A percentile compares a stretch with the other conserved stretches of the same genome.
phyloP scores from a whole-genome alignment of 2,888 invertebrate species.

The Drosophila limbata region DNA sequence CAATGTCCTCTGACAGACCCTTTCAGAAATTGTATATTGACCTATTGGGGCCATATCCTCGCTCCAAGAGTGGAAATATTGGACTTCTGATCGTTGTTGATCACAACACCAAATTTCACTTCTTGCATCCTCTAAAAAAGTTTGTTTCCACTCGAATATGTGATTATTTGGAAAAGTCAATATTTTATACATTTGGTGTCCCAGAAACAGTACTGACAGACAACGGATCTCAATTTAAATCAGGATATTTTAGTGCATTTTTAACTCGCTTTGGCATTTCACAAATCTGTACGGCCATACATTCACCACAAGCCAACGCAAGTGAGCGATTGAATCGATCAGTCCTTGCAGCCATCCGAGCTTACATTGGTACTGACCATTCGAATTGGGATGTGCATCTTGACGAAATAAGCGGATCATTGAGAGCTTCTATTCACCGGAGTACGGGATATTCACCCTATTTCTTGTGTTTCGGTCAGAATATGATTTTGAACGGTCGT shows the following conservation, averaged over 20 bases:
- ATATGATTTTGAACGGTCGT: background rate
- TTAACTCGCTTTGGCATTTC: background rate
- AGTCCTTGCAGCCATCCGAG: background rate
- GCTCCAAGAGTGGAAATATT: background rate
- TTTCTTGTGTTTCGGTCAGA: conserved; percentile 4
- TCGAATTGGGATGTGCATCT: background rate
- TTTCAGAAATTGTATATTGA: conserved; percentile 8
- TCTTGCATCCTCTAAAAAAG: background rate
- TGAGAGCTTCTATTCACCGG: background rate
- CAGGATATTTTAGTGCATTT: background rate
- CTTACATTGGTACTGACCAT: conserved; percentile 4
- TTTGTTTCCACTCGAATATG: background rate
- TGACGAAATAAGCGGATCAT: background rate
- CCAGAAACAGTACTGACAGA: background rate
- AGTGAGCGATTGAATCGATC: background rate
- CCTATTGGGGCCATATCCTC: conserved; percentile 5
- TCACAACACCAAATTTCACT: conserved; percentile 2
- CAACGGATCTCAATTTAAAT: conserved; percentile 9
- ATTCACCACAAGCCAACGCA: background rate
- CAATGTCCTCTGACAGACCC: background rate
- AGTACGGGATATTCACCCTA: conserved; percentile 7
- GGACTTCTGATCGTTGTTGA: background rate
- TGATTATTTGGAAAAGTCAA: background rate
- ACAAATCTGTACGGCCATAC: background rate
- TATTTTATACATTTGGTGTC: conserved; percentile 3